Conservation (phyloP, 2,797 vertebrate species). For the Okamejei kenojei region DNA sequence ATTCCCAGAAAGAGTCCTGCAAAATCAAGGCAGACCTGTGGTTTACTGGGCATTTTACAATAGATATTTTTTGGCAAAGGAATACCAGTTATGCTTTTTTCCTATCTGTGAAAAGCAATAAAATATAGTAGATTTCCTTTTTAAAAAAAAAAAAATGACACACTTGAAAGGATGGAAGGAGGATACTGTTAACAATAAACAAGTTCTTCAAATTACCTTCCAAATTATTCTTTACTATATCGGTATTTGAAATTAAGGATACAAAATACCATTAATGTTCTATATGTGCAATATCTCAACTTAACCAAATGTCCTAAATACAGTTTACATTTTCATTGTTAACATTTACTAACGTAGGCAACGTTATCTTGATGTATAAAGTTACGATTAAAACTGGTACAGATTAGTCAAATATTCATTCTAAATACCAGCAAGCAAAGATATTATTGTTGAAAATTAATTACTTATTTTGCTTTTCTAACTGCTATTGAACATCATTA, state of each 20-base stretch:
- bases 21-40: conserved; percentile 27
- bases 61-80: neutral
- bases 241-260: neutral
- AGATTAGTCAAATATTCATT: neutral
- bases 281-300: neutral
- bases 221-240: neutral
- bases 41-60: neutral
- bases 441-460: neutral
- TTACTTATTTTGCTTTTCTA: neutral
- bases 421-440: neutral
- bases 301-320: neutral
- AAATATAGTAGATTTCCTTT: neutral
- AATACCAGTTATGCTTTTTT: neutral
- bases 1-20: conserved; percentile 75
- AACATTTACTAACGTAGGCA: neutral
- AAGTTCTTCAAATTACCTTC: neutral
- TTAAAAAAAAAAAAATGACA: neutral
- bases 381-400: neutral
- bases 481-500: no score
- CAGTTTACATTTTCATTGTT: neutral
- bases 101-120: neutral
- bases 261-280: neutral
- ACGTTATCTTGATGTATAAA: neutral
- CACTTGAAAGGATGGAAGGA: neutral
- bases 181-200: neutral